Base-by-base conservation (phyloP, 1,140 invertebrate genomes). In the Drosophila pectinifera region DNA sequence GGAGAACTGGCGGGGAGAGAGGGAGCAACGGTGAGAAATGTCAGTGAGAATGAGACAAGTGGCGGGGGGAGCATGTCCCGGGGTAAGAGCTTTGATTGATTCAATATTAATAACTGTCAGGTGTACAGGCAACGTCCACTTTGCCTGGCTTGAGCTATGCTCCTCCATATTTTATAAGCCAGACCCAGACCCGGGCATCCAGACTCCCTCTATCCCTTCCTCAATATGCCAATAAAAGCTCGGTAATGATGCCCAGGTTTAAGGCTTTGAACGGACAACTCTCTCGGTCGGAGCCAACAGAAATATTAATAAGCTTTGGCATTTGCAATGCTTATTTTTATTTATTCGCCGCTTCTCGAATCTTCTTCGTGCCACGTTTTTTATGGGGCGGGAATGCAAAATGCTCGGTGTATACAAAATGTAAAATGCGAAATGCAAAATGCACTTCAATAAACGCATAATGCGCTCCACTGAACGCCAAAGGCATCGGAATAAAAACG, bases 1-100 rank as follows among this genome's bases (percentile, higher is more conserved):
- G 95, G 16, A 97, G 92, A 80, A 97, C 97, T 97, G 54, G 8
- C 16, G 34, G n/a, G 11, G 34, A 0, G 26, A 6, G 11, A 10
- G 16, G 36, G 36, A 46, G 31, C n/a, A 20, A 14, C 41, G 28
- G 18, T 7, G 36, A 22, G 59, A 70, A 54, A 59, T 36, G 18
- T 16, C 46, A 45, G 53, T 45, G 49, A 28, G 39, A 26, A 18
- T 18, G 34, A 24, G 41, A 28, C 13, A 28, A n/a, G 13, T 41
- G 22, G 49, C 18, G 8, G 14, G 55, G 43, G 54, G 36, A 22
- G 53, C 45, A 64, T 39, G 49, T 39, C 42, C 36, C 41, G 46
- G 54, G 45, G 63, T 67, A 80, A 89, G 70, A 56, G 75, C 84
- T 90, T 80, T 90, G 84, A 90, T 85, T 90, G 85, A 90, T 90